phyloP scores from a whole-genome alignment of 2,888 invertebrate genomes.

The Altica lythri region DNA sequence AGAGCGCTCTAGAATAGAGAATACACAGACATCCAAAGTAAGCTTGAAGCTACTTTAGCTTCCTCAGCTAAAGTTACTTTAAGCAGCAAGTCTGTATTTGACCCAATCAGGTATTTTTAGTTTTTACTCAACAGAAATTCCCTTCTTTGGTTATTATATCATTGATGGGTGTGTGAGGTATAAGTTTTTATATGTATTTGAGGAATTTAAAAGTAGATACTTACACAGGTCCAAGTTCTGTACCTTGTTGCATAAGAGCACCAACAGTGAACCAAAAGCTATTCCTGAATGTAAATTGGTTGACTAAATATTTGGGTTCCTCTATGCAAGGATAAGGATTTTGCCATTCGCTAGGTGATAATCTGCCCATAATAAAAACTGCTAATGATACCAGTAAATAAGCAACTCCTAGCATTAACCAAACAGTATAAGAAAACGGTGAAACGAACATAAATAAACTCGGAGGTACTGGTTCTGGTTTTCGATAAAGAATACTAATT shows the following conservation, averaged over 20 bases:
- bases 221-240: constrained; percentile 86
- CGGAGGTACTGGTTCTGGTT: constrained; percentile 83
- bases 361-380: constrained; percentile 77
- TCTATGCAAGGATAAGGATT: constrained; percentile 86
- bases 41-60: too few species aligned
- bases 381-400: constrained; percentile 79
- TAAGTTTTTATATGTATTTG: too few species aligned
- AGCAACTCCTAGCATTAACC: constrained; percentile 82
- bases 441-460: constrained; percentile 90
- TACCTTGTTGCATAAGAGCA: constrained; percentile 83
- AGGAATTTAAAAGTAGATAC: too few species aligned
- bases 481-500: constrained; percentile 87
- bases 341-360: constrained; percentile 87
- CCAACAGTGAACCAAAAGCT: constrained; percentile 89
- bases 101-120: too few species aligned
- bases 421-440: constrained; percentile 80
- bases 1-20: too few species aligned
- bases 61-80: too few species aligned
- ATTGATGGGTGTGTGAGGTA: too few species aligned
- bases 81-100: too few species aligned
- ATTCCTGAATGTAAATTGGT: constrained; percentile 81
- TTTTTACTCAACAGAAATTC: too few species aligned
- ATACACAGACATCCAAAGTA: too few species aligned
- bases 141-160: too few species aligned
- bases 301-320: constrained; percentile 81